Conservation (phyloP, 2,888 invertebrate species). For the Himalopsyche japonica region DNA sequence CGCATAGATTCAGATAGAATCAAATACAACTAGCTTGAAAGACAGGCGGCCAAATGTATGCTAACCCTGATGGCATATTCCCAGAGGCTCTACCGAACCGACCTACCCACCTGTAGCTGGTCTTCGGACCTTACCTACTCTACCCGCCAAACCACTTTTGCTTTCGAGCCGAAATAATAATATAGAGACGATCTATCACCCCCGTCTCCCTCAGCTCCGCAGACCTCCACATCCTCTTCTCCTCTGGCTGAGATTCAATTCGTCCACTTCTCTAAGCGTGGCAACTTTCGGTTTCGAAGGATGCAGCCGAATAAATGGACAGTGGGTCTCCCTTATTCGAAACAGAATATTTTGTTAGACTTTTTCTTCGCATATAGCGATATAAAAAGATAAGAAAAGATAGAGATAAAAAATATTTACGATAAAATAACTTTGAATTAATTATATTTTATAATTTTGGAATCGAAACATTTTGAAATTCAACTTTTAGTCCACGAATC, state of each 20-base stretch:
- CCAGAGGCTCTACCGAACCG: neutral
- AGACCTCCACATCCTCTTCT: neutral
- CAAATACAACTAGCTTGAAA: too few relatives aligned
- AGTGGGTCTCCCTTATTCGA: neutral
- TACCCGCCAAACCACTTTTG: slow-evolving; percentile 41
- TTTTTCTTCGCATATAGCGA: too few relatives aligned
- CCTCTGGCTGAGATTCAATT: neutral
- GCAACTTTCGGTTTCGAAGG: slow-evolving; percentile 1
- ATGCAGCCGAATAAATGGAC: neutral
- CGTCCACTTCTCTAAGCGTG: neutral
- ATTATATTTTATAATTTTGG: too few relatives aligned
- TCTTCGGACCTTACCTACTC: neutral
- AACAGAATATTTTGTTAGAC: neutral
- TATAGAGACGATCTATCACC: slow-evolving; percentile 32
- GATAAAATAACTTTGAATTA: too few relatives aligned
- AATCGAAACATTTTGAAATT: too few relatives aligned
- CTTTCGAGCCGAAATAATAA: slow-evolving; percentile 36
- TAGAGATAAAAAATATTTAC: too few relatives aligned
- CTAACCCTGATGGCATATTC: neutral
- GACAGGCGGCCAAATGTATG: too few relatives aligned
- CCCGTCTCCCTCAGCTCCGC: neutral
- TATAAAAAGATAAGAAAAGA: too few relatives aligned
- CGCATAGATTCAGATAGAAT: too few relatives aligned
- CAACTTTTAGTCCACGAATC: too few relatives aligned
- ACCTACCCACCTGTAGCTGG: slow-evolving; percentile 4